Conservation (phyloP, 2,888 invertebrate species). For the Cylloceria caligata region DNA sequence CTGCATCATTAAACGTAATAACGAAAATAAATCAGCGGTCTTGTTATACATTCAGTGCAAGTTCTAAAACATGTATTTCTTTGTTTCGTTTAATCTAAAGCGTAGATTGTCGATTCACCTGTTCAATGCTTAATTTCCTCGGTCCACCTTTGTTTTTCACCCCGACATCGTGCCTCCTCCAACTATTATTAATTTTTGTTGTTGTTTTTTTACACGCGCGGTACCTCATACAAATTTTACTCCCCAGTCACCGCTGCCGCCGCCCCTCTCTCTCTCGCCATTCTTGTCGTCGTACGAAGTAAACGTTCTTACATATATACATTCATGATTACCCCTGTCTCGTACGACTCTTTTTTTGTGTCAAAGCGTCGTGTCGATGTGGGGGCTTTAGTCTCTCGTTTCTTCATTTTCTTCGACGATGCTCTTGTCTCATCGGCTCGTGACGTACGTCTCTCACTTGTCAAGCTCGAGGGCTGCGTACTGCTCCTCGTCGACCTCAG, state of each 20-base stretch:
- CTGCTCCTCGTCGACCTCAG: conserved; percentile 94
- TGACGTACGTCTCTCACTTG: conserved; percentile 83
- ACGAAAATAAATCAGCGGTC: conserved; percentile 78
- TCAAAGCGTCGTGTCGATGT: conserved; percentile 56
- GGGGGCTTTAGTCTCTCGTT: conserved; percentile 40
- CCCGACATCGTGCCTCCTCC: conserved; percentile 37
- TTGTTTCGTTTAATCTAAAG: conserved; percentile 67
- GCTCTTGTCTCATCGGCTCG: conserved; percentile 46
- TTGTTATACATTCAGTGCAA: conserved; percentile 79
- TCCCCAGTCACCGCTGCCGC: not conserved
- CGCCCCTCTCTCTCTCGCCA: conserved; percentile 47
- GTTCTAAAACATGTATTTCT: conserved; percentile 75
- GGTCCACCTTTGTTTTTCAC: conserved; percentile 27
- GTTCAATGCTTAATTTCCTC: conserved; percentile 4
- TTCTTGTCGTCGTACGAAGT: conserved; percentile 73
- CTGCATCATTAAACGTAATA: conserved; percentile 75
- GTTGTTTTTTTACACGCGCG: conserved; percentile 19
- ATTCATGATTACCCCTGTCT: conserved; percentile 77
- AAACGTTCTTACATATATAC: conserved; percentile 82
- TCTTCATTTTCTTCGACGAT: conserved; percentile 47
- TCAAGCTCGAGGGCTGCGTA: conserved; percentile 89
- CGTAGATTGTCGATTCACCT: conserved; percentile 65
- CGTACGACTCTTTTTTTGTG: conserved; percentile 71
- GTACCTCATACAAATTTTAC: conserved; percentile 19
- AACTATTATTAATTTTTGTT: conserved; percentile 32